Percentiles rank a stretch among this genome's conserved stretches.
phyloP scores from a whole-genome alignment of 2,888 invertebrate genomes.

The Syrphus vitripennis region DNA sequence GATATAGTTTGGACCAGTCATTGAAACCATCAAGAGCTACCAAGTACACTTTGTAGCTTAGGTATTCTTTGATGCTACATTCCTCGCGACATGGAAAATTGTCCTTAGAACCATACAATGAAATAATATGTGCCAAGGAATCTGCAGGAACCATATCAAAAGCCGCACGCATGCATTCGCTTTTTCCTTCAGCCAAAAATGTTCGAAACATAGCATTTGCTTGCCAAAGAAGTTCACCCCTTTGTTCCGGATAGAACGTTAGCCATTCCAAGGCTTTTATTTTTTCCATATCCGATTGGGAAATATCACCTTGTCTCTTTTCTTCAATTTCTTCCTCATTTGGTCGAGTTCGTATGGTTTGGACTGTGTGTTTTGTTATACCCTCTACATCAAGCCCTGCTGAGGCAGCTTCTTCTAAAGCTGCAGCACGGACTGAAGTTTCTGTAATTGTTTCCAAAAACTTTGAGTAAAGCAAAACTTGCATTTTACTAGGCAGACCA shows the following conservation, averaged over 20 bases:
- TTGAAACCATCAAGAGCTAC: constrained; percentile 93
- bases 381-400: constrained; percentile 91
- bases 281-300: constrained; percentile 87
- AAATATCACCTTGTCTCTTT: constrained; percentile 82
- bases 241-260: constrained; percentile 88
- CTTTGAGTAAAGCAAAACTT: constrained; percentile 85
- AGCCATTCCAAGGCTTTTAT: constrained; percentile 94
- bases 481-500: constrained; percentile 86
- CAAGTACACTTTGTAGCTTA: constrained; percentile 93
- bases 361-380: constrained; percentile 92
- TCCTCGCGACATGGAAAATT: constrained; percentile 82
- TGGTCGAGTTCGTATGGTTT: constrained; percentile 84
- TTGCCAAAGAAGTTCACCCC: constrained; percentile 91
- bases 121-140: constrained; percentile 83
- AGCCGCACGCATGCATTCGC: constrained; percentile 90
- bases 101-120: constrained; percentile 81
- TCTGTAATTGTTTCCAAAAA: constrained; percentile 87
- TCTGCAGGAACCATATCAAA: constrained; percentile 88
- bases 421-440: constrained; percentile 83
- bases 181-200: constrained; percentile 91
- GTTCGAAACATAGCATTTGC: constrained; percentile 94
- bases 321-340: constrained; percentile 38
- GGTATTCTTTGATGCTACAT: constrained; percentile 88
- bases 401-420: constrained; percentile 87
- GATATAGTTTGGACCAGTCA: constrained; percentile 93